Base-by-base conservation (phyloP, 1,140 invertebrate genomes). In the Cotesia vestalis region DNA sequence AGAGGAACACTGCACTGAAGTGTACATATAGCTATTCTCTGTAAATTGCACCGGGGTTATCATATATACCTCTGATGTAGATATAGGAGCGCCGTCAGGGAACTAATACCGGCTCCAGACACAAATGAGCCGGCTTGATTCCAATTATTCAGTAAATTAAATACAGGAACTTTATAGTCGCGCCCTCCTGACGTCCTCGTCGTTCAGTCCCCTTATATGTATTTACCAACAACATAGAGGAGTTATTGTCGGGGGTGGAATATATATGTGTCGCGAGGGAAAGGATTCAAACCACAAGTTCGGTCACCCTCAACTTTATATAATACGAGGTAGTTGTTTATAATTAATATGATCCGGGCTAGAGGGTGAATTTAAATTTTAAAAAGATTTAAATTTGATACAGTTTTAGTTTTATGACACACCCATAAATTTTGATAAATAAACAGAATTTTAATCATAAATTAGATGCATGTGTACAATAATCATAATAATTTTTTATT, bases 81-180 rank as follows among this genome's bases (percentile, higher is more conserved):
- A 61, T 63, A 62, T 27, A 27, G 27, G 27, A 46, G 40, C 40
- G 40, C 11, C 40, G 40, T 5, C 40, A 46, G 40, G 20, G 52
- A 60, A 59, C 53, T 38, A n/a, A 38, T 60, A 11, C 27, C 17
- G 40, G 68, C 46, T 52, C 64, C 14, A 77, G 77, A 80, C 82
- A 79, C 83, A 86, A 87, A 86, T 85, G 85, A 86, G 85, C 75
- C 83, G 79, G 85, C 84, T 87, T 86, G 83, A 84, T 86, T 85
- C 81, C 84, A 86, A 87, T 86, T 87, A 87, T 87, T 86, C 85
- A 84, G 82, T 87, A 85, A 87, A 87, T 87, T 87, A 87, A 87
- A 85, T 86, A 85, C 85, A 80, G 62, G 77, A 69, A 72, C 79
- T 84, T 85, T 81, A 83, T 78, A 78, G 77, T 73, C 76, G 51